Base-by-base conservation (phyloP, 2,888 invertebrate genomes). In the Drosophila mimetica region DNA sequence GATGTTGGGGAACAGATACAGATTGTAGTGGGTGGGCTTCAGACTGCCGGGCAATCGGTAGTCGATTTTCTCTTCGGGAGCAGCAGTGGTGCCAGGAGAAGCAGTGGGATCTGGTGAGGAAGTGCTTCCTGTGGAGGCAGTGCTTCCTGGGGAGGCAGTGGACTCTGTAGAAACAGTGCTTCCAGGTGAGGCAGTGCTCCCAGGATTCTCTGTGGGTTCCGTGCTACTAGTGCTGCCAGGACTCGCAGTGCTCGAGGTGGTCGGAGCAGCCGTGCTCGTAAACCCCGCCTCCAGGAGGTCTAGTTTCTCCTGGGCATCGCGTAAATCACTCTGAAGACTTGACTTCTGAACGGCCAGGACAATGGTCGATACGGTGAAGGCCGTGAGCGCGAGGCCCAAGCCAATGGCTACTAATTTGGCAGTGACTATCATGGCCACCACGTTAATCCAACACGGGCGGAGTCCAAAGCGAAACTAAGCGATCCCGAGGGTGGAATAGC, bases 1-100 rank as follows among this genome's bases (percentile, higher is more conserved):
- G 70, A 95, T 91, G 79, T 96, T 91, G 0, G 97, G 96, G 86
- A 93, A 92, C 32, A 97, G 90, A 51, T 92, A 92, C 4, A 97
- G 91, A 77, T 95, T 94, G 89, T 97, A 97, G 69, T 94, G 93
- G 16, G 90, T 82, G 0, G 97, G 96, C 30, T 92, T 87, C 0
- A 95, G 91, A 39, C 93, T 89, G 34, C 90, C 91, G 1, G 95
- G 94, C 11, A 97, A 90, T 7, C 94, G 89, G 71, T 91, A 91
- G 32, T 91, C 67, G 3, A 89, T 86, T 79, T 90, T 72, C 8
- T 69, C 81, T 8, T 58, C 80, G 0, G 85, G 71, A 0, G 74
- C 39, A 1, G 9, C 5, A 1, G 58, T 28, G 1, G 76, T 69
- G 1, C 36, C 20, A 0, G 81, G 51, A 7, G 39, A 16, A 6